Percentiles rank a stretch among this genome's conserved stretches.
Evolutionary conservation across 92 coral and sea anemone species (phyloP).

Genomic region (Siderastrea radians): DNA sequence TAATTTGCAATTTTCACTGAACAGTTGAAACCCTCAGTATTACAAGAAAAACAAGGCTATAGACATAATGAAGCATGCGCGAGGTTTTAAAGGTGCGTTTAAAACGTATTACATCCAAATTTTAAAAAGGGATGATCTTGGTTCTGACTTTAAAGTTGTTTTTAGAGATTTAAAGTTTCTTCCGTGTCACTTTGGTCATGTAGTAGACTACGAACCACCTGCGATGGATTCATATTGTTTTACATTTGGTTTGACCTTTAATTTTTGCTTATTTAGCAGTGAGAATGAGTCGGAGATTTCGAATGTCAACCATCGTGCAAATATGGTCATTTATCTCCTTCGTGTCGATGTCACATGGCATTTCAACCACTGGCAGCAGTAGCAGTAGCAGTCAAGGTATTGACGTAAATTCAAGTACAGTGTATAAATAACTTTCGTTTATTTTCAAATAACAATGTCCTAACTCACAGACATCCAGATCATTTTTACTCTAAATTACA

Average conservation of each 20-base stretch:
- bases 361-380: too few species aligned
- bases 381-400: background rate
- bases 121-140: too few species aligned
- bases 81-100: background rate
- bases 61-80: background rate
- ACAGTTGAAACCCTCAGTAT: background rate
- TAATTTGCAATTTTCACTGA: background rate
- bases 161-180: background rate
- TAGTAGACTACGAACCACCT: too few species aligned
- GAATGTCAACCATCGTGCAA: background rate
- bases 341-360: background rate
- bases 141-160: too few species aligned
- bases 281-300: background rate
- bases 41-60: too few species aligned
- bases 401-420: background rate
- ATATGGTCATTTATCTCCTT: conserved; percentile 12
- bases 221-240: background rate
- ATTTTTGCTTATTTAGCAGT: background rate
- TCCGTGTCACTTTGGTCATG: too few species aligned
- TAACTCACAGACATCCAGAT: too few species aligned
- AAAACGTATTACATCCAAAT: too few species aligned
- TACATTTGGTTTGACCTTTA: background rate
- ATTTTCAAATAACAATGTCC: too few species aligned
- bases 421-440: too few species aligned
- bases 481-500: too few species aligned